A percentile compares a stretch with the other conserved stretches of the same genome.
Conservation (phyloP, 2,888 invertebrate genomes). For the Dicranocentrus wangi region DNA sequence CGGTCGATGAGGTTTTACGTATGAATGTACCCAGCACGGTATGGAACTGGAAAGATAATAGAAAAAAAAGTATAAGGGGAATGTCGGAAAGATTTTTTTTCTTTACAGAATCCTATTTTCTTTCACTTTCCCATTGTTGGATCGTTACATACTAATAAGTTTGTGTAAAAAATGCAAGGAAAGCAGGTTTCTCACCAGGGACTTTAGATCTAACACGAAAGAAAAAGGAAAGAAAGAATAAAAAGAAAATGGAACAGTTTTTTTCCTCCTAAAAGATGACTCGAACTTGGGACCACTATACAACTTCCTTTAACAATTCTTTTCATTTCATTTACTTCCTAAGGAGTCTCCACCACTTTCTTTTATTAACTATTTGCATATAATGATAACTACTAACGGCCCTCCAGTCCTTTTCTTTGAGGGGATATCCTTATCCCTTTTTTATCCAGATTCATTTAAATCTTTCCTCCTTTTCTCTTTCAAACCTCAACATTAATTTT, state of each 20-base stretch:
- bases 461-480: background rate
- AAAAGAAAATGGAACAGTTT: conserved; percentile 12
- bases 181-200: conserved; percentile 11
- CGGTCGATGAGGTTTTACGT: too few relatives aligned
- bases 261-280: conserved; percentile 23
- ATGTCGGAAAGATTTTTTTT: background rate
- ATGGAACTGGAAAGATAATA: too few relatives aligned
- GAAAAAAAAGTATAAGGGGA: too few relatives aligned
- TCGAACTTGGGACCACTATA: conserved; percentile 12
- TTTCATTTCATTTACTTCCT: conserved; percentile 46
- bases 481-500: conserved; percentile 5
- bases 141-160: background rate
- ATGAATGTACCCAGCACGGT: too few relatives aligned
- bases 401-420: background rate
- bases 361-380: conserved; percentile 45
- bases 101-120: conserved; percentile 6
- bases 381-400: conserved; percentile 16
- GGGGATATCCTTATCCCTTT: too few relatives aligned
- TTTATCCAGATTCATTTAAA: conserved; percentile 12
- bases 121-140: conserved; percentile 2
- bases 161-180: conserved; percentile 8
- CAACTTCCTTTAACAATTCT: conserved; percentile 22
- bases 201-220: background rate
- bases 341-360: background rate
- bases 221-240: conserved; percentile 10